phyloP scores from a whole-genome alignment of 1,140 invertebrate species.

The Phymorhynchus buccinoides region DNA sequence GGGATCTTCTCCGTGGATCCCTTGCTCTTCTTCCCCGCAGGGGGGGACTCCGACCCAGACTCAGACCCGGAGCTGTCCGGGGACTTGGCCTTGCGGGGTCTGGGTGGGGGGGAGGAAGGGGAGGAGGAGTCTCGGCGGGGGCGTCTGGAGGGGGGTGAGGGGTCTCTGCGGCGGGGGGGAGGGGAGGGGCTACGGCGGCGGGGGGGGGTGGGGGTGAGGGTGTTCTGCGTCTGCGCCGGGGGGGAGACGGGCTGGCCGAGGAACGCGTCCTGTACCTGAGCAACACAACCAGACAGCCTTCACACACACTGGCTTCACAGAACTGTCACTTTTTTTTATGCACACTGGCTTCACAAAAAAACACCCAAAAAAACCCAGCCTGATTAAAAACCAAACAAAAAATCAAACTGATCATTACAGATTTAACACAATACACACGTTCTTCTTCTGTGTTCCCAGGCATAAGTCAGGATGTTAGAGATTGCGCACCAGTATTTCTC shows the following conservation, averaged over 20 bases:
- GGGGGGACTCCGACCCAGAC: slow-evolving; percentile 28
- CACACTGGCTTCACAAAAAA: too few relatives aligned
- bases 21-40: background rate
- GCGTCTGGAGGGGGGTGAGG: slow-evolving; percentile 31
- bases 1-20: background rate
- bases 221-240: slow-evolving; percentile 27
- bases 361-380: background rate
- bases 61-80: slow-evolving; percentile 12
- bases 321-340: too few relatives aligned
- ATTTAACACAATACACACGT: background rate
- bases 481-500: too few relatives aligned
- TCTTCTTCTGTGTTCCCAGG: too few relatives aligned
- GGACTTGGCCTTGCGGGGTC: slow-evolving; percentile 20
- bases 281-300: background rate
- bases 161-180: slow-evolving; percentile 7
- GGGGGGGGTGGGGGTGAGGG: slow-evolving; percentile 6
- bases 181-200: slow-evolving; percentile 25
- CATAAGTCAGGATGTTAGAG: too few relatives aligned
- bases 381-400: background rate
- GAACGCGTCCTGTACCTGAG: background rate
- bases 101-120: slow-evolving; percentile 33
- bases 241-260: slow-evolving; percentile 28
- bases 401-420: background rate
- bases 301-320: too few relatives aligned
- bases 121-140: slow-evolving; percentile 25